Evolutionary conservation across 2,113 vertebrate genomes (phyloP), one percentile per base, ranked within the genome.

Genomic region (Passerina amoena): DNA sequence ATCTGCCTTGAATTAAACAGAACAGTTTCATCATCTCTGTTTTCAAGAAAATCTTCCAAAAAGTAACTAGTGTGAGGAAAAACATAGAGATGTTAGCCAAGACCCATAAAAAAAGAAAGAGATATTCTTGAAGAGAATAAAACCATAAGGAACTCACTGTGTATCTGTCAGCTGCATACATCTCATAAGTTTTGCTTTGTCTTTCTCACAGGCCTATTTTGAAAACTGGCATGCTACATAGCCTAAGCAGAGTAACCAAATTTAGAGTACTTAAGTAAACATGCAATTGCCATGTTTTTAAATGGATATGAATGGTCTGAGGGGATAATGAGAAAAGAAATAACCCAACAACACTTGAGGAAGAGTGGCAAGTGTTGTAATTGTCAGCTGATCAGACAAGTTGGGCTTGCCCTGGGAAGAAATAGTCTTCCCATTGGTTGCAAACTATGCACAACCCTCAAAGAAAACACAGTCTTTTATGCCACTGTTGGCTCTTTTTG

Each of bases 401-500:
- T 64, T 66, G 80, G 83, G 75, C 81, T 98, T 92, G 91, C 65
- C 95, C 79, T 81, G 93, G 83, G 82, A 77, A 90, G 90, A 95
- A 92, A 92, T 6, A 71, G 76, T 94, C 64, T 97, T 97, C 89
- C 95, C 95, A 48, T 45, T 84, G 95, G 83, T 31, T 95, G 94
- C 79, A 92, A 96, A 97, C 90, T 92, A 82, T 66, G 80, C 85
- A 77, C 73, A 89, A 40, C 84, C 91, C 95, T 95, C 82, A 96
- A 86, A 96, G 91, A 96, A 98, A 97, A 92, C 92, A 86, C 80
- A 64, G 76, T 95, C 90, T 86, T 97, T 96, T 66, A 95, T 93
- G 97, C 95, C 96, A 94, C 94, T 33, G 4, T 83, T 97, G 97
- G 86, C 93, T 96, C 97, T 97, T 97, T 97, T 95, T 94, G 83